Evolutionary conservation across 2,888 invertebrate species (phyloP).

Genomic region (Lottia gigantea): DNA sequence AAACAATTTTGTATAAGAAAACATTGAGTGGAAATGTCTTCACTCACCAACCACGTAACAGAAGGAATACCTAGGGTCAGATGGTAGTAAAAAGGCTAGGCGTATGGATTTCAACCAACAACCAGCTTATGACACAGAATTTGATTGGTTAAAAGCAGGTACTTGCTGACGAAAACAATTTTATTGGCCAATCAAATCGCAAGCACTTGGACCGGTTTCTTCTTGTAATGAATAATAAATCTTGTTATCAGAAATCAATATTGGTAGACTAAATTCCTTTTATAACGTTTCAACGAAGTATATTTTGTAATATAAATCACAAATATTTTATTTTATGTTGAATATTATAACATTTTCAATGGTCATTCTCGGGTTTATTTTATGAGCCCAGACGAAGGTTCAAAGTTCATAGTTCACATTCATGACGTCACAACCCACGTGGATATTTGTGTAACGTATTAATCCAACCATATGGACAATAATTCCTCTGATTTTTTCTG

Average conservation of each 20-base stretch:
- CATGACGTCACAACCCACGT: slow-evolving; percentile 5
- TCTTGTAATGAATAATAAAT: no score
- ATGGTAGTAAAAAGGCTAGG: neutral
- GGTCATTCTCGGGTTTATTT: neutral
- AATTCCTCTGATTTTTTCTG: no score
- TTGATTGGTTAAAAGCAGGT: neutral
- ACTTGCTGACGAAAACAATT: slow-evolving; percentile 10
- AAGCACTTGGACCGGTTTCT: no score
- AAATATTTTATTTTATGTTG: no score
- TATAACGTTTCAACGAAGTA: no score
- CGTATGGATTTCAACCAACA: neutral
- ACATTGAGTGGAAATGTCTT: neutral
- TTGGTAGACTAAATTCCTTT: no score
- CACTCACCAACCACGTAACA: slow-evolving; percentile 25
- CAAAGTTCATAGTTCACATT: slow-evolving; percentile 5
- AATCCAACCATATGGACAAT: no score
- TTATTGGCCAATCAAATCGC: neutral
- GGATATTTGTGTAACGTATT: neutral
- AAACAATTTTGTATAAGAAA: neutral
- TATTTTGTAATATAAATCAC: no score
- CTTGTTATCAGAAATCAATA: no score
- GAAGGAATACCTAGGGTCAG: neutral
- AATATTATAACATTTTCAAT: neutral
- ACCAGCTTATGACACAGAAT: neutral
- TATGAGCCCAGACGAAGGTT: neutral